These are phyloP conservation scores for Lycocorax pyrrhopterus DNA, from an alignment of 2,113 vertebrate species.

Conservation along the genomic window DNA sequence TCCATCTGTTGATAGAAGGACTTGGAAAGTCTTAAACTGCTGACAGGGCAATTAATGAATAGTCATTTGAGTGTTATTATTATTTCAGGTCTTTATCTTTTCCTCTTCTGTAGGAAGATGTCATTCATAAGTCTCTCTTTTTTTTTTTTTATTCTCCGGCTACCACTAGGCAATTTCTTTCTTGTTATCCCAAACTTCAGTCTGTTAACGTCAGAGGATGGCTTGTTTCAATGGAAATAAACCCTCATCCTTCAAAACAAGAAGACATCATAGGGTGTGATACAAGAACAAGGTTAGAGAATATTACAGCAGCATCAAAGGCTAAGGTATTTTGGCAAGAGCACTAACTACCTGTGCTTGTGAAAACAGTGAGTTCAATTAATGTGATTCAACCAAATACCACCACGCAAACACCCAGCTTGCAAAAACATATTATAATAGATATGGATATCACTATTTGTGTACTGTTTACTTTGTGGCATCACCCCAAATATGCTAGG, in stretches of 20 bases:
- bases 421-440: background rate
- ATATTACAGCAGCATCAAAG: conserved; percentile 40
- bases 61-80: conserved; percentile 67
- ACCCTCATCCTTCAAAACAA: conserved; percentile 1
- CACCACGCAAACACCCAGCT: background rate
- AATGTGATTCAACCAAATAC: background rate
- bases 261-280: conserved; percentile 30
- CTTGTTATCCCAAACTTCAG: conserved; percentile 39
- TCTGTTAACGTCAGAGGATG: conserved; percentile 20
- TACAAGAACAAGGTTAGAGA: conserved; percentile 33
- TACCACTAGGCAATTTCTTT: conserved; percentile 46
- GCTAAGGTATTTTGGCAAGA: conserved; percentile 20
- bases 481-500: background rate
- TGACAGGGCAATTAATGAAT: conserved; percentile 64
- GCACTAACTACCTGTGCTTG: background rate
- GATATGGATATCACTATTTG: background rate
- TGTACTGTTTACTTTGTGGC: background rate
- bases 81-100: conserved; percentile 81
- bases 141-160: background rate
- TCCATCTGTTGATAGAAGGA: conserved; percentile 57
- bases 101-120: conserved; percentile 75
- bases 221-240: conserved; percentile 47
- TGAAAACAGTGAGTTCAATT: conserved; percentile 18
- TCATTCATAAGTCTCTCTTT: conserved; percentile 53
- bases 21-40: conserved; percentile 59